These are phyloP conservation scores for Genyomyrus donnyi DNA, from an alignment of 2,113 vertebrate genomes.

Conservation along the genomic window DNA sequence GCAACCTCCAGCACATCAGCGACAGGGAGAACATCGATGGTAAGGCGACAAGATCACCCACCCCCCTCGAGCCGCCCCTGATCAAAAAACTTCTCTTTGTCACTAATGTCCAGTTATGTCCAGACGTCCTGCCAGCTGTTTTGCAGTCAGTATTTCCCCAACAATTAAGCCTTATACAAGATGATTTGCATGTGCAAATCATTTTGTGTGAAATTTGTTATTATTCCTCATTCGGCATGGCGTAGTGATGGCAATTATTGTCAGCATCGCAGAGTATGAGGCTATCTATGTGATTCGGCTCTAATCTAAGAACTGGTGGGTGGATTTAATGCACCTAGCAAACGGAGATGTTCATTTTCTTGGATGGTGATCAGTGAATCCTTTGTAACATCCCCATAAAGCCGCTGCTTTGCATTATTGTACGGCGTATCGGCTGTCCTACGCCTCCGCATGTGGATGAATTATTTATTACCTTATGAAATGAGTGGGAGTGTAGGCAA, in stretches of 20 bases:
- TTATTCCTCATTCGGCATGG: background rate
- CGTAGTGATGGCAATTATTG: background rate
- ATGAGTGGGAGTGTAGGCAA: background rate
- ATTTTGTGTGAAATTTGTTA: background rate
- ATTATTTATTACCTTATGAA: conserved; percentile 5
- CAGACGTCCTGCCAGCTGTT: background rate
- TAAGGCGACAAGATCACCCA: conserved; percentile 43
- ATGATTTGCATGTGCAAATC: background rate
- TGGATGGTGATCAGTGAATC: background rate
- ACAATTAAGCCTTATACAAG: background rate
- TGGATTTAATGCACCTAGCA: background rate
- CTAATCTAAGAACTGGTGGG: background rate
- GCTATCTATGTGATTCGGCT: background rate
- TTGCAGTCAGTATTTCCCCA: background rate
- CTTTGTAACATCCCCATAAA: background rate
- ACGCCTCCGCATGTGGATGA: background rate
- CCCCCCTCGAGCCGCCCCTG: background rate
- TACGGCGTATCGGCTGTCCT: background rate
- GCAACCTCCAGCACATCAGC: conserved; percentile 98
- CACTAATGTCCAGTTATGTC: background rate
- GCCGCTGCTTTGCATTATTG: background rate
- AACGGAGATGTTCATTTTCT: background rate
- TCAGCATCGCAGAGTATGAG: background rate
- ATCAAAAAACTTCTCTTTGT: background rate
- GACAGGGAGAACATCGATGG: conserved; percentile 91